A percentile compares a stretch with the other conserved stretches of the same genome.
These are phyloP conservation scores for Scomber colias DNA, from an alignment of 2,113 vertebrate genomes.

Conservation along the genomic window DNA sequence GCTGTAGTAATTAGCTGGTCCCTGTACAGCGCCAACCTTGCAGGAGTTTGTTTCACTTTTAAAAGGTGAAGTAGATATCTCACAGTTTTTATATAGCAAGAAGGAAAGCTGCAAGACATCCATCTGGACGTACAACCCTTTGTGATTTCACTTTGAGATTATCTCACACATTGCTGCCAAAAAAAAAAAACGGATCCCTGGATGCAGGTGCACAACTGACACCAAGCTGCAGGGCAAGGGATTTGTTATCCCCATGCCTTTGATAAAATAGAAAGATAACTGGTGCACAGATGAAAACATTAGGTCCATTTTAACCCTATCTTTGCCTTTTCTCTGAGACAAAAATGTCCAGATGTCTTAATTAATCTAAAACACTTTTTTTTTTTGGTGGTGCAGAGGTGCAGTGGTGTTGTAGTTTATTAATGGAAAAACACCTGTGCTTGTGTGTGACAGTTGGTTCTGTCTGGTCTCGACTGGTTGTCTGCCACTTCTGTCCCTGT, in stretches of 20 bases:
- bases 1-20: conserved; percentile 64
- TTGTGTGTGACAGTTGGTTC: conserved; percentile 43
- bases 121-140: conserved; percentile 14
- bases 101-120: conserved; percentile 29
- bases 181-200: neutral
- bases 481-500: conserved; percentile 60
- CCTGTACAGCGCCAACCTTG: conserved; percentile 40
- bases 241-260: conserved; percentile 28
- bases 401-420: conserved; percentile 5
- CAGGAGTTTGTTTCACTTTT: conserved; percentile 51
- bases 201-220: conserved; percentile 46
- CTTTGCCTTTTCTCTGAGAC: neutral
- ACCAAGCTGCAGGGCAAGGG: neutral
- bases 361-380: conserved; percentile 20
- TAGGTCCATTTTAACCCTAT: conserved; percentile 10
- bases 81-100: conserved; percentile 1
- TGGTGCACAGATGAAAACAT: neutral
- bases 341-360: neutral
- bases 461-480: conserved; percentile 40
- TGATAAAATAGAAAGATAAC: conserved; percentile 6
- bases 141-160: conserved; percentile 44
- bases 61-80: conserved; percentile 49
- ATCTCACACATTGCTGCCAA: conserved; percentile 16
- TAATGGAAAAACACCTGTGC: conserved; percentile 26
- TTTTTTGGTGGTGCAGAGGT: too few species aligned